A percentile compares a stretch with the other conserved stretches of the same genome.
These are phyloP conservation scores for Halcyon malimbica DNA, from an alignment of 2,113 vertebrate genomes.

Conservation along the genomic window DNA sequence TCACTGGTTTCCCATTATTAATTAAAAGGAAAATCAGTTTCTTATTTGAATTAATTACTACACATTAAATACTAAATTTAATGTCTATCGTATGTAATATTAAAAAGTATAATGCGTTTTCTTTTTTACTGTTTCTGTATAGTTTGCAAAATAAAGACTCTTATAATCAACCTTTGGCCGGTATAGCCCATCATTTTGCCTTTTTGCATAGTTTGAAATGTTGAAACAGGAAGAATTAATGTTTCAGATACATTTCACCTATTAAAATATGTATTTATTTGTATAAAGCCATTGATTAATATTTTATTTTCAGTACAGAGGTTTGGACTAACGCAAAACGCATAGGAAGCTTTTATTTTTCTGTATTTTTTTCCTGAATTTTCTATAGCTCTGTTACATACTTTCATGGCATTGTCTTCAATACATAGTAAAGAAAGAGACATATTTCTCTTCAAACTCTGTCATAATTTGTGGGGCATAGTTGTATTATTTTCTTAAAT, in stretches of 20 bases:
- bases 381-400: conserved; percentile 5
- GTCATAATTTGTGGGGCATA: background rate
- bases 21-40: conserved; percentile 61
- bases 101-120: conserved; percentile 83
- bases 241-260: background rate
- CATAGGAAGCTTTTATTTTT: background rate
- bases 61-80: conserved; percentile 69
- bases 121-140: conserved; percentile 93
- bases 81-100: conserved; percentile 76
- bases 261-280: conserved; percentile 48
- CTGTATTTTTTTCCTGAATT: conserved; percentile 1
- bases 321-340: background rate
- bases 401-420: background rate
- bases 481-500: conserved; percentile 55
- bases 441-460: background rate
- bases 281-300: conserved; percentile 17
- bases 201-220: background rate
- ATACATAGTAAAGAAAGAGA: background rate
- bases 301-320: conserved; percentile 8
- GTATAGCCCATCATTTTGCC: conserved; percentile 34
- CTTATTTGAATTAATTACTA: conserved; percentile 68
- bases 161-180: conserved; percentile 83
- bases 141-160: conserved; percentile 97
- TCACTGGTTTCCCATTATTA: conserved; percentile 59
- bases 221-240: background rate